These are phyloP conservation scores for Stratiomys singularior DNA, from an alignment of 2,888 invertebrate genomes.

Conservation along the genomic window DNA sequence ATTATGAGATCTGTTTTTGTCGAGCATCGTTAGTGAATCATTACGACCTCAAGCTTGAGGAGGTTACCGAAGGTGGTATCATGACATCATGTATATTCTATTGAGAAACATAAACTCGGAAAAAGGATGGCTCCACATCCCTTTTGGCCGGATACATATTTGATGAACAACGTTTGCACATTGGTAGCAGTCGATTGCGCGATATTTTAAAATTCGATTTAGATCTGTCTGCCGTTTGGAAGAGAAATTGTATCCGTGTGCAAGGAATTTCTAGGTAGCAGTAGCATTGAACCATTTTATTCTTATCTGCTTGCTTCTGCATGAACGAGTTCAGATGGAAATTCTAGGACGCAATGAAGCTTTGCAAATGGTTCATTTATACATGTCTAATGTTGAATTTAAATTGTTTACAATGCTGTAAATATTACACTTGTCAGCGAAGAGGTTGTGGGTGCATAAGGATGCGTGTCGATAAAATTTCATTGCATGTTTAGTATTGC, in stretches of 20 bases:
- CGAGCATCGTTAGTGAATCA: conserved; percentile 48
- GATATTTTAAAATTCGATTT: conserved; percentile 52
- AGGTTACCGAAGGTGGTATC: conserved; percentile 36
- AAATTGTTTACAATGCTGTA: background rate
- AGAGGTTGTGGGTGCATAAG: background rate
- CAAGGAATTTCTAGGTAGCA: background rate
- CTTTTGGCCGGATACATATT: conserved; percentile 8
- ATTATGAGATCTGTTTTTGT: conserved; percentile 50
- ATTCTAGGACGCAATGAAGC: conserved; percentile 23
- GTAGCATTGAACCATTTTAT: conserved; percentile 39
- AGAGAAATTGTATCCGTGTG: conserved; percentile 9
- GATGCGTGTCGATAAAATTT: background rate
- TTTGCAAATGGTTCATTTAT: background rate
- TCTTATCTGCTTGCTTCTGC: conserved; percentile 51
- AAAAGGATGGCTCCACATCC: conserved; percentile 13
- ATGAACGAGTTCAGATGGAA: conserved; percentile 48
- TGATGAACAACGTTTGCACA: conserved; percentile 39
- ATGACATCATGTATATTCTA: conserved; percentile 35
- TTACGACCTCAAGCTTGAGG: conserved; percentile 29
- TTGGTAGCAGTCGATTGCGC: conserved; percentile 36
- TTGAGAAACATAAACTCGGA: background rate
- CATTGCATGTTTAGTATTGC: too few species aligned
- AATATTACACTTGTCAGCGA: conserved; percentile 15
- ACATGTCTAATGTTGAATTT: background rate
- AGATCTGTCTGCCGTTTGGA: conserved; percentile 42